Evolutionary conservation across 2,797 vertebrate genomes (phyloP), one percentile per base, ranked within the genome.

Genomic region (Pipistrellus nathusii): DNA sequence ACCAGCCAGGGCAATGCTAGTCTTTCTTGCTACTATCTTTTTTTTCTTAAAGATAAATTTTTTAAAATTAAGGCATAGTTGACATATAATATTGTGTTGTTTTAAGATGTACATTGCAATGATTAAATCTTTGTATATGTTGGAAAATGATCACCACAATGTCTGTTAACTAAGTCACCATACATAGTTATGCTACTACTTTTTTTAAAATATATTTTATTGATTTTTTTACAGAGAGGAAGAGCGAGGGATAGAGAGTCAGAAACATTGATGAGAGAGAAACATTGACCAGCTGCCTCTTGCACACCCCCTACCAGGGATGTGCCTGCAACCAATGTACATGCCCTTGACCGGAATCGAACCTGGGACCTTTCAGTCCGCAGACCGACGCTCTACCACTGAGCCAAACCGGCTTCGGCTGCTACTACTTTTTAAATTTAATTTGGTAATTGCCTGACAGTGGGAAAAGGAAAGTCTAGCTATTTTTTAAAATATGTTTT

Each of bases 361-460:
- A 41, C 38, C 6, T 7, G 38, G 38, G 38, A 41, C 38, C 38
- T 41, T 41, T 41, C 38, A 41, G 6, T 41, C 38, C 38, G 38
- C 1, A 41, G 38, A 41, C 38, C 38, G 6, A 41, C 1, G 38
- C 38, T 41, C 38, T 41, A 41, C 38, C 38, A 6, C 38, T 41
- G 38, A 41, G 38, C 38, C 38, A 41, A 41, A 41, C 38, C 38
- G 38, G 38, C 38, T 41, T 41, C 38, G 38, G 38, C 44, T 94
- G 75, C 66, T 88, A 83, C 44, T 41, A 11, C 12, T 72, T 95
- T 95, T 78, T 75, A 18, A 66, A 94, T 57, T 92, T 81, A 93
- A 69, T 78, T 15, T 80, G 35, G 30, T 94, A n/a, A 89, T 93
- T 96, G 71, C 64, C 48, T 84, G 62, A 48, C 69, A 93, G 2